Evolutionary conservation across 1,140 invertebrate genomes (phyloP).

Genomic region (Tetraneura akinire): DNA sequence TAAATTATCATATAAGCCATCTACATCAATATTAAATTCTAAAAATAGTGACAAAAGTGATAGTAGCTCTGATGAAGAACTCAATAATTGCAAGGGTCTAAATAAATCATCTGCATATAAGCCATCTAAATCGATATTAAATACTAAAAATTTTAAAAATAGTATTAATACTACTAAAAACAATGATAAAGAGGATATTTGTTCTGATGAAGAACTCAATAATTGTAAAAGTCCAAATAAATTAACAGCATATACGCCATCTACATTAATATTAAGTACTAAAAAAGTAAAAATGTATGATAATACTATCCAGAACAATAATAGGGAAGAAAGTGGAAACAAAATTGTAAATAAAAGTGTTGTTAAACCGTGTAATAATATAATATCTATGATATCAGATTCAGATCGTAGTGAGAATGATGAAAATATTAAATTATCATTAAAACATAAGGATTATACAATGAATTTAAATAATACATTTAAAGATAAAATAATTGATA

Average conservation of each 20-base stretch:
- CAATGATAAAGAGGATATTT: no score
- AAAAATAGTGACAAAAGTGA: no score
- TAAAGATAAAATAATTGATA: not conserved
- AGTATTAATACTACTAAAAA: no score
- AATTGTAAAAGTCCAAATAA: not conserved
- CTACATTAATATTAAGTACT: not conserved
- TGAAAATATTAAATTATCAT: not conserved
- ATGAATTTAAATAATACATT: not conserved
- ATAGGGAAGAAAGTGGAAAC: not conserved
- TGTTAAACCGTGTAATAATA: not conserved
- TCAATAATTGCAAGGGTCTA: no score
- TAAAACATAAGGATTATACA: not conserved
- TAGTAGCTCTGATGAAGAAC: no score
- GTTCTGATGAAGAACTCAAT: no score
- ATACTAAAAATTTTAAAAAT: no score
- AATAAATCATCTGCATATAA: no score
- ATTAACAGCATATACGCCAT: not conserved
- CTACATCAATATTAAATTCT: not conserved
- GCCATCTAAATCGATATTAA: no score
- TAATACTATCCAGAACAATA: not conserved
- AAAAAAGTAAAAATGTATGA: not conserved
- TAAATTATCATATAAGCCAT: no score
- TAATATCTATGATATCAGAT: conserved; percentile 1
- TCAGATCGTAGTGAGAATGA: not conserved
- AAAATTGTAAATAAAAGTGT: not conserved